Percentiles rank a stretch among this genome's conserved stretches.
phyloP scores from a whole-genome alignment of 2,888 invertebrate genomes.

The Cheilosia scutellata region DNA sequence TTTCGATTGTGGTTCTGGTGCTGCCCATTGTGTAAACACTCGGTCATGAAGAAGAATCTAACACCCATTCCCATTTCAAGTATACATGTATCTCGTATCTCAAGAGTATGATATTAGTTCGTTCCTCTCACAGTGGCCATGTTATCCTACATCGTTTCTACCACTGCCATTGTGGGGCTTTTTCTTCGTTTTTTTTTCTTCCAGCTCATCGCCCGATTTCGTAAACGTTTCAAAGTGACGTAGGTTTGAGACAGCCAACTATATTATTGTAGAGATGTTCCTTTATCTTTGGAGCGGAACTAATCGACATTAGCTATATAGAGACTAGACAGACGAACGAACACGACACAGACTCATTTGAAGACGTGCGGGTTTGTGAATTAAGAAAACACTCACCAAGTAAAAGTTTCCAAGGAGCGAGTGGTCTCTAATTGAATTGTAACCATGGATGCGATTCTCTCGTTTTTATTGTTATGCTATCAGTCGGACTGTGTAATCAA shows the following conservation, averaged over 20 bases:
- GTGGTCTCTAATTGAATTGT: constrained; percentile 37
- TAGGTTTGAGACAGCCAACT: constrained; percentile 1
- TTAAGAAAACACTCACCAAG: background rate
- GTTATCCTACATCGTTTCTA: background rate
- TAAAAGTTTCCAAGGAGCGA: background rate
- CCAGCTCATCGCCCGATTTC: constrained; percentile 2
- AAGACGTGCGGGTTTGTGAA: background rate
- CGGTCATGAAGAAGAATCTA: background rate
- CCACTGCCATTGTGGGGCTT: background rate
- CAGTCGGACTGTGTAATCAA: constrained; percentile 18
- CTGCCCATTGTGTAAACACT: constrained; percentile 11
- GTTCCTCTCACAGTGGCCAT: background rate
- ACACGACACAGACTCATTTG: constrained; percentile 2
- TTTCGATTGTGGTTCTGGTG: constrained; percentile 5
- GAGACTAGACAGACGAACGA: background rate
- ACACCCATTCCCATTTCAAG: background rate
- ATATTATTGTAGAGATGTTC: background rate
- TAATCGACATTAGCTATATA: constrained; percentile 19
- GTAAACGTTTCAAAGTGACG: constrained; percentile 1
- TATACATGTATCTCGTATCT: background rate
- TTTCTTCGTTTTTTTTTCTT: constrained; percentile 6
- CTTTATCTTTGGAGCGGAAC: constrained; percentile 26
- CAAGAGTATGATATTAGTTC: constrained; percentile 19
- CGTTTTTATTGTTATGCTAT: constrained; percentile 6
- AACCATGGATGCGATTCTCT: constrained; percentile 13